Evolutionary conservation across 2,113 vertebrate genomes (phyloP).

Genomic region (Tamias sibiricus): DNA sequence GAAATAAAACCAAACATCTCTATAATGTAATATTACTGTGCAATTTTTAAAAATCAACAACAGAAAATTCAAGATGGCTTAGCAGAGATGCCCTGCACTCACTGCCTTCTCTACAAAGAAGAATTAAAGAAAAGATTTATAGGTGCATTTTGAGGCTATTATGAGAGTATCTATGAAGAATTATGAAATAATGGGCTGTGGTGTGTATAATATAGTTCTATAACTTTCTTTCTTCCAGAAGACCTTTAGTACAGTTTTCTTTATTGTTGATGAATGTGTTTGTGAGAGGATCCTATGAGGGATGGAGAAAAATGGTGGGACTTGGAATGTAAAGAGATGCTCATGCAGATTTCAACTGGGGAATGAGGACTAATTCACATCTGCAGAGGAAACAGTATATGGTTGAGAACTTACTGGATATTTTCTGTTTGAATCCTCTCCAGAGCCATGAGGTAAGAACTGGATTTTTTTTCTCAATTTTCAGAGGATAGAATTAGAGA

Average conservation of each 20-base stretch:
- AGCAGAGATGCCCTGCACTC: neutral
- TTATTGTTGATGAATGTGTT: neutral
- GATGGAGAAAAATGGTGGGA: neutral
- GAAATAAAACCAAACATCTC: neutral
- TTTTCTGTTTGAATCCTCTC: neutral
- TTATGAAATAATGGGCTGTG: neutral
- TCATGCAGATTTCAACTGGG: neutral
- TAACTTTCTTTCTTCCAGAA: neutral
- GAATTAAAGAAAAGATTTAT: neutral
- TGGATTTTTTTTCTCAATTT: neutral
- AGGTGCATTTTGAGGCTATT: too few relatives aligned
- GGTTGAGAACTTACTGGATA: neutral
- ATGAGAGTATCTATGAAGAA: neutral
- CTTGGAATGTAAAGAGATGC: neutral
- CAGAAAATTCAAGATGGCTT: neutral
- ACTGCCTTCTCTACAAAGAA: neutral
- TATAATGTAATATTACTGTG: neutral
- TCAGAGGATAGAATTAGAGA: neutral
- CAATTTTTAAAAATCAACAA: neutral
- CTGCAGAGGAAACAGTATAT: neutral
- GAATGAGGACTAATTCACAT: neutral
- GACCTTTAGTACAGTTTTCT: neutral
- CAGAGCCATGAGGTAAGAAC: neutral
- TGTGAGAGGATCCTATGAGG: neutral
- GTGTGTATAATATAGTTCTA: neutral